A percentile compares a stretch with the other conserved stretches of the same genome.
Evolutionary conservation across 1,140 invertebrate species (phyloP).

Genomic region (Drosophila carrolli): DNA sequence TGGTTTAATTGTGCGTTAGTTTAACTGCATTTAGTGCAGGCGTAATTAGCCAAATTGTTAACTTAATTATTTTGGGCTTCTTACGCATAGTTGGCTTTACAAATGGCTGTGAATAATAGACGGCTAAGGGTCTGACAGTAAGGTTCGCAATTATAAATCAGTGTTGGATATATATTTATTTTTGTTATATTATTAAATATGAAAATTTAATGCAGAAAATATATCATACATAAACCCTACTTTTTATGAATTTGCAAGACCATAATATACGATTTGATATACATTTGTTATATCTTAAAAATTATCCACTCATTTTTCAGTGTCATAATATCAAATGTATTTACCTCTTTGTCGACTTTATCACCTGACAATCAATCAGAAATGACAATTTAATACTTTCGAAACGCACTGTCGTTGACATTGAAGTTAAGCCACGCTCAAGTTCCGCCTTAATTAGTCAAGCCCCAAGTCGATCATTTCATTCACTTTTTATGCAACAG

Average conservation of each 20-base stretch:
- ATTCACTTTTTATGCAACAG: conserved; percentile 51
- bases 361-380: not conserved
- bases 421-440: conserved; percentile 25
- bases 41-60: conserved; percentile 50
- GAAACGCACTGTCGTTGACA: conserved; percentile 19
- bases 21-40: conserved; percentile 47
- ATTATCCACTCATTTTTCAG: too few species aligned
- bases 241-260: too few species aligned
- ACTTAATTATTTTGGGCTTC: conserved; percentile 43
- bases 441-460: conserved; percentile 54
- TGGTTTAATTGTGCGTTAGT: conserved; percentile 43
- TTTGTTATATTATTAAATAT: too few species aligned
- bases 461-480: conserved; percentile 42
- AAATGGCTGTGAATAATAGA: conserved; percentile 27
- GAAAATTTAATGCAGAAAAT: too few species aligned
- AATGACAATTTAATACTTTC: conserved; percentile 13
- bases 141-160: not conserved
- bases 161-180: too few species aligned
- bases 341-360: not conserved
- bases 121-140: not conserved
- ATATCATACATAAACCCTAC: too few species aligned
- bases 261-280: too few species aligned
- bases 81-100: conserved; percentile 25
- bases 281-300: too few species aligned
- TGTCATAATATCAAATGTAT: too few species aligned